phyloP scores from a whole-genome alignment of 2,797 vertebrate genomes.

The Melanotaenia parkinsoni region DNA sequence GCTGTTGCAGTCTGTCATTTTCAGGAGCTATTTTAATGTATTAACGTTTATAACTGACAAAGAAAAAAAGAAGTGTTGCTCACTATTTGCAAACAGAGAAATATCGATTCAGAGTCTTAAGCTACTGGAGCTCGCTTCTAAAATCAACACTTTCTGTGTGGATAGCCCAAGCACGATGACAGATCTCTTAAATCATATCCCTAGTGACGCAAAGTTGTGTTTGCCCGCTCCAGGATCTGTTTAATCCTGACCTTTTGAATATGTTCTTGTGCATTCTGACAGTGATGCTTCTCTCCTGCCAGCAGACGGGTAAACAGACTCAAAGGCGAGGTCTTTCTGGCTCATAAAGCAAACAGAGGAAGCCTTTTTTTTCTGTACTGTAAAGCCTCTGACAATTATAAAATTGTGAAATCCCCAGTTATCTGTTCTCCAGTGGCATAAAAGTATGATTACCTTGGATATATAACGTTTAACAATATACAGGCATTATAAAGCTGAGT shows the following conservation, averaged over 20 bases:
- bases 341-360: slow-evolving; percentile 70
- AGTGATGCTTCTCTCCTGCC: slow-evolving; percentile 64
- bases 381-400: slow-evolving; percentile 57
- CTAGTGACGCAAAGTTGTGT: slow-evolving; percentile 62
- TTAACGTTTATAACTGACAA: slow-evolving; percentile 18
- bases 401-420: slow-evolving; percentile 43
- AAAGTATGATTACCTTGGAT: slow-evolving; percentile 33
- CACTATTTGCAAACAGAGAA: slow-evolving; percentile 29
- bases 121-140: slow-evolving; percentile 42
- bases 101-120: slow-evolving; percentile 46
- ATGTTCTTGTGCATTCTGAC: slow-evolving; percentile 57
- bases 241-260: slow-evolving; percentile 81
- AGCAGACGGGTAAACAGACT: slow-evolving; percentile 75
- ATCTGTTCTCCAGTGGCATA: slow-evolving; percentile 43
- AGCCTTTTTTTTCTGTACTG: slow-evolving; percentile 41
- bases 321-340: slow-evolving; percentile 71
- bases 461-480: slow-evolving; percentile 10
- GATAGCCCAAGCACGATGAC: slow-evolving; percentile 48
- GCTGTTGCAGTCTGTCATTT: slow-evolving; percentile 8
- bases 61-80: slow-evolving; percentile 11
- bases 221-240: slow-evolving; percentile 82
- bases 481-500: not conserved
- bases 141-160: slow-evolving; percentile 62
- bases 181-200: slow-evolving; percentile 62
- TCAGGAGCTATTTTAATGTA: not conserved